A percentile compares a stretch with the other conserved stretches of the same genome.
Conservation (phyloP, 1,140 invertebrate genomes). For the Cecropterus lyciades region DNA sequence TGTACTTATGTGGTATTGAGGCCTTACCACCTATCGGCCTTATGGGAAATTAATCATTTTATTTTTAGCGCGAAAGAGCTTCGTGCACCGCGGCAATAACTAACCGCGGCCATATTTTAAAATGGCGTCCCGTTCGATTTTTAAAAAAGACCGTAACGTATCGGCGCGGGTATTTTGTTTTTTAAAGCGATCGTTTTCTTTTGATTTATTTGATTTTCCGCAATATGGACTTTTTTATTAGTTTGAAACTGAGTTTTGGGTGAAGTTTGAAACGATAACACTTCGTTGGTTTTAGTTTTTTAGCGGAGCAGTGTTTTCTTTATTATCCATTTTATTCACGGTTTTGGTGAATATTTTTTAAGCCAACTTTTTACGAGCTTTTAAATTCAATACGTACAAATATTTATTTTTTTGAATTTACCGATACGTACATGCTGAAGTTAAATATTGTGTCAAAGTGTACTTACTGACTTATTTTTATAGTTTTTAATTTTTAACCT, state of each 20-base stretch:
- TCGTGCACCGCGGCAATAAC: constrained; percentile 60
- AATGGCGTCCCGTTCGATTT: constrained; percentile 63
- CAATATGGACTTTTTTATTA: constrained; percentile 7
- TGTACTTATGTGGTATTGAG: constrained; percentile 43
- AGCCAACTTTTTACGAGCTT: too few relatives aligned
- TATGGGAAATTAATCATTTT: constrained; percentile 74
- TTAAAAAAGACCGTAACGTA: constrained; percentile 50
- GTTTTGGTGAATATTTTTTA: neutral
- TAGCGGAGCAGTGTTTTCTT: constrained; percentile 8
- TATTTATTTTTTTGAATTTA: too few relatives aligned
- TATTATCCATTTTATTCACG: constrained; percentile 16
- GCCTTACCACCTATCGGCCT: constrained; percentile 53
- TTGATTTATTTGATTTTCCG: constrained; percentile 19
- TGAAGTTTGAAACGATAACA: constrained; percentile 18
- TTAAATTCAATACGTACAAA: too few relatives aligned
- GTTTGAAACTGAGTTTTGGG: constrained; percentile 1
- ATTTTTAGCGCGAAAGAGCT: constrained; percentile 65
- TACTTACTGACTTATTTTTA: too few relatives aligned
- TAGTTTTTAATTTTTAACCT: too few relatives aligned
- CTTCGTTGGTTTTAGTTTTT: constrained; percentile 18
- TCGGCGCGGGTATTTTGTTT: constrained; percentile 40
- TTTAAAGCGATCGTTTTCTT: constrained; percentile 8
- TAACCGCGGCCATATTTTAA: constrained; percentile 64
- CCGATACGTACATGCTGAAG: too few relatives aligned
- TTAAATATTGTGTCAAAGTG: too few relatives aligned